Conservation (phyloP, 2,797 vertebrate genomes). For the Lates japonicus region DNA sequence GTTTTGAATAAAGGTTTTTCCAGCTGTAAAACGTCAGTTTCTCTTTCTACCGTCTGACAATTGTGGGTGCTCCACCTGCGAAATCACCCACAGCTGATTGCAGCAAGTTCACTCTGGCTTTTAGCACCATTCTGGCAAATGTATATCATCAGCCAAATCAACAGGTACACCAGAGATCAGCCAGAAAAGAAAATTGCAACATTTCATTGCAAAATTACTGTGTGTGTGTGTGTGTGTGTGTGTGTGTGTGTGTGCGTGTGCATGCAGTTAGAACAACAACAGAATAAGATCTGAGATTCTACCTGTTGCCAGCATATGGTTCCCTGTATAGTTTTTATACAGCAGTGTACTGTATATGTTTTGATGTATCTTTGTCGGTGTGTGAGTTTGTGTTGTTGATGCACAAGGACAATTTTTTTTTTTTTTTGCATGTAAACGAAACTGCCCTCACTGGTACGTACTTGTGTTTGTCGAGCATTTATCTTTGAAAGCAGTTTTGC, state of each 20-base stretch:
- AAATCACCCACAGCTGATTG: not conserved
- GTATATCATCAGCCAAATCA: slow-evolving; percentile 16
- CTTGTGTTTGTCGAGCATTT: no score
- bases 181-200: slow-evolving; percentile 3
- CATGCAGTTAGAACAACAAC: not conserved
- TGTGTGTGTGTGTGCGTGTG: not conserved
- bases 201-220: not conserved
- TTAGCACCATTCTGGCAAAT: slow-evolving; percentile 9
- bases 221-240: not conserved
- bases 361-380: not conserved
- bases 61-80: not conserved
- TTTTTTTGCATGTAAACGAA: no score
- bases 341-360: not conserved
- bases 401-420: not conserved
- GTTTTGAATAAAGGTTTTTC: not conserved
- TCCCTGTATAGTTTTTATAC: no score
- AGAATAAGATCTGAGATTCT: no score
- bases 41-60: not conserved
- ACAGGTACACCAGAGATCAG: slow-evolving; percentile 7
- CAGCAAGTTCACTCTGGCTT: not conserved
- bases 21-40: not conserved
- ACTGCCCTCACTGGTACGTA: no score
- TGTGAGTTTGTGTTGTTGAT: not conserved
- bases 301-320: no score
- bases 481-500: no score